phyloP scores from a whole-genome alignment of 2,888 invertebrate genomes.

The Chalcis sispes region DNA sequence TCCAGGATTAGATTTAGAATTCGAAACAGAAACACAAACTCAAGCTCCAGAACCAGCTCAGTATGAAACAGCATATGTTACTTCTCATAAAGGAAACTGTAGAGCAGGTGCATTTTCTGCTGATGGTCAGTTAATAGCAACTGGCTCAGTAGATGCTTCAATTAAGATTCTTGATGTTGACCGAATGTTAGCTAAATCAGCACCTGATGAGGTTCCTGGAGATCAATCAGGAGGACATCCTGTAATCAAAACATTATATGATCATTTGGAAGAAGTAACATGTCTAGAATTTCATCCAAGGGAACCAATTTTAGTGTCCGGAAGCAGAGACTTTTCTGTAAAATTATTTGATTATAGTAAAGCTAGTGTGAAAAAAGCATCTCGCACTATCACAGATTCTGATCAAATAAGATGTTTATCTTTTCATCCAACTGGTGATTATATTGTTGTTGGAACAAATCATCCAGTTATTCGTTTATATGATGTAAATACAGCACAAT shows the following conservation, averaged over 20 bases:
- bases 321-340: constrained; percentile 94
- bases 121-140: constrained; percentile 97
- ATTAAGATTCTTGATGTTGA: constrained; percentile 99
- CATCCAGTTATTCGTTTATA: constrained; percentile 94
- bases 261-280: constrained; percentile 98
- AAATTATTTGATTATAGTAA: constrained; percentile 99
- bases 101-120: constrained; percentile 96
- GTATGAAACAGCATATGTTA: constrained; percentile 99
- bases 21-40: constrained; percentile 95
- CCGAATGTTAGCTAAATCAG: constrained; percentile 98
- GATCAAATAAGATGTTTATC: constrained; percentile 93
- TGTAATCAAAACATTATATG: constrained; percentile 97
- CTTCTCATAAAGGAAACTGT: constrained; percentile 97
- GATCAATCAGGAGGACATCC: constrained; percentile 96
- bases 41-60: constrained; percentile 97
- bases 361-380: constrained; percentile 98
- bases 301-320: constrained; percentile 95
- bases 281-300: constrained; percentile 97
- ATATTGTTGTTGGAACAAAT: constrained; percentile 93
- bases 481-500: constrained; percentile 96
- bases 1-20: constrained; percentile 93
- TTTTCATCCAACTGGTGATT: constrained; percentile 97
- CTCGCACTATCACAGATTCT: constrained; percentile 95
- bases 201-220: constrained; percentile 90
- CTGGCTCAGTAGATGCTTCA: constrained; percentile 98